Evolutionary conservation across 1,140 invertebrate genomes (phyloP), one percentile per base, ranked within the genome.

Genomic region (Luehdorfia chinensis): DNA sequence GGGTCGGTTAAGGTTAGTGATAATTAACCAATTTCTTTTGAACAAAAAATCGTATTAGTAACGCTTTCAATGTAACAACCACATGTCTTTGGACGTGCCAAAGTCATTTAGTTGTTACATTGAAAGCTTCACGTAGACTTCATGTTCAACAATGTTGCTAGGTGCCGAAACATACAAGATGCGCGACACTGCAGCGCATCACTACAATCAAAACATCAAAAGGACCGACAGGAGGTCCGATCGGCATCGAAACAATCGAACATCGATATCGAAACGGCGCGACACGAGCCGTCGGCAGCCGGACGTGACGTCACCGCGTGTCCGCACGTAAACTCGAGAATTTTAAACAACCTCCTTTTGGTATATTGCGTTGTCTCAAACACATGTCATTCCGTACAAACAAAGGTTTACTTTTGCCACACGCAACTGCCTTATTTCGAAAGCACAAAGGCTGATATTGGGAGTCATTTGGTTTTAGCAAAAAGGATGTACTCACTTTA

Each of bases 291-390:
- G 51, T 55, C 54, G 57, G 52, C 58, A 45, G 56, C 71, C 73
- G 80, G 80, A 83, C 67, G 75, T 85, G 80, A 83, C 80, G 80
- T 78, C 71, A 73, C 63, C 45, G 47, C 62, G 59, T 64, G 65
- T 64, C 74, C 63, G 59, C 54, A 69, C 77, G 75, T 79, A 79
- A 76, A 78, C 76, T 62, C 64, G 67, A 79, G 76, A 79, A 85
- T 83, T 79, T 80, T 79, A 81, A 83, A 85, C 76, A 85, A 79
- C 67, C 74, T 75, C 57, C 60, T 76, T 76, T 74, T 74, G 58
- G 72, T 75, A 67, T 71, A 75, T 75, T 65, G 61, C 59, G 60
- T 66, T 62, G 69, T 71, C 64, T 68, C 47, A 55, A 74, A 72
- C 72, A 79, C 60, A 74, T 78, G 78, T 76, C 75, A 70, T 67